Conservation (phyloP, 2,888 invertebrate species). For the Drosophila mayaguana region DNA sequence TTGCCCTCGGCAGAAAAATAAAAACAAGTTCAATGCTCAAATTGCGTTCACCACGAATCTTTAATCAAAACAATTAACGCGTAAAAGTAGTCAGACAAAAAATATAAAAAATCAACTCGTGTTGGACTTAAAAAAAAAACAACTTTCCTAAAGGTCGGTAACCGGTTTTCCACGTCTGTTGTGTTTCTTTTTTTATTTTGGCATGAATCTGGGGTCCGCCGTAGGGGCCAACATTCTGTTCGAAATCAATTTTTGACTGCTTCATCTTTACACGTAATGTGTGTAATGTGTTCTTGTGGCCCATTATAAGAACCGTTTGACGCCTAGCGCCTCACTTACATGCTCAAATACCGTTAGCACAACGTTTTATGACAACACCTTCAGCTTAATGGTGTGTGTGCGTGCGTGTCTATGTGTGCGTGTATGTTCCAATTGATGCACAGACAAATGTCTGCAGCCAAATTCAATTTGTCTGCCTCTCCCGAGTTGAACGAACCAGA, state of each 20-base stretch:
- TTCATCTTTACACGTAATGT: conserved; percentile 49
- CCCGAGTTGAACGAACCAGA: conserved; percentile 67
- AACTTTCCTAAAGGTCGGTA: conserved; percentile 79
- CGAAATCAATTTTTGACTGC: conserved; percentile 56
- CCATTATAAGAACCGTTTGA: conserved; percentile 66
- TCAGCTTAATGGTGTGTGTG: conserved; percentile 21
- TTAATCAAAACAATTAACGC: conserved; percentile 75
- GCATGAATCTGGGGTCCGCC: conserved; percentile 41
- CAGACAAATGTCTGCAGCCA: conserved; percentile 40
- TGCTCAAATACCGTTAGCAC: conserved; percentile 64
- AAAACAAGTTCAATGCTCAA: conserved; percentile 52
- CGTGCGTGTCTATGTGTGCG: background rate
- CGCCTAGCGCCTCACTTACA: conserved; percentile 66
- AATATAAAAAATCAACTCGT: conserved; percentile 25
- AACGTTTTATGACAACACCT: conserved; percentile 56
- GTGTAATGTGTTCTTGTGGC: conserved; percentile 46
- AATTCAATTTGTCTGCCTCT: conserved; percentile 68
- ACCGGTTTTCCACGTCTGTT: conserved; percentile 58
- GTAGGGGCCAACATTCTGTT: conserved; percentile 42
- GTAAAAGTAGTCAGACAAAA: conserved; percentile 48
- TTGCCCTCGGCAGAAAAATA: background rate
- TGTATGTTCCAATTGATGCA: conserved; percentile 53
- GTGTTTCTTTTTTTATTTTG: conserved; percentile 42
- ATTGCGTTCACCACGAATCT: conserved; percentile 35
- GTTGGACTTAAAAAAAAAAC: conserved; percentile 38